Base-by-base conservation (phyloP, 2,888 invertebrate genomes). In the Agriopis marginaria region DNA sequence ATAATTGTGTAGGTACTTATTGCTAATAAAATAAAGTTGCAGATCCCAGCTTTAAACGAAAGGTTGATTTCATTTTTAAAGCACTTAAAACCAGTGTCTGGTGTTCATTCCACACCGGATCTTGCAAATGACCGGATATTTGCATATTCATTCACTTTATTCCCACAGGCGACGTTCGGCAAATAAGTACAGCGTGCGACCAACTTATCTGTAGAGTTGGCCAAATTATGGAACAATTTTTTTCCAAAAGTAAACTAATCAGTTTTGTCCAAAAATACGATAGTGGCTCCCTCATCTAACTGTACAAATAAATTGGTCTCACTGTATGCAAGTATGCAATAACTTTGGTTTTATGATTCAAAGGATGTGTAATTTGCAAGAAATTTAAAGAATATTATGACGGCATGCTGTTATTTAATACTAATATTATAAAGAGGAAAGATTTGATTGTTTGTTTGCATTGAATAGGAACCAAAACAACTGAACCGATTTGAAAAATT, bases 101-200 rank as follows among this genome's bases (percentile, higher is more conserved):
- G 68, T 55, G 44, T 61, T 63, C 17, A 63, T 60, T 50, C 49
- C 17, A 32, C 51, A 40, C 61, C 64, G 69, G 69, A 69, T 69
- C 65, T 65, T 51, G 64, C 42, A 23, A 69, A 65, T 56, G 69
- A 53, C 65, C 65, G 69, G 69, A 65, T 42, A 69, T 69, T 69
- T 65, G 69, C 56, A 65, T 69, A 65, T 62, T 62, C 63, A 55
- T 62, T 62, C 63, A 55, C 64, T 65, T 60, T 60, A 68, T 68
- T 64, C 44, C 55, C 40, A 32, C 53, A 49, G 53, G 51, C 58
- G 63, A 60, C 59, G 59, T 42, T 49, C 23, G 14, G 8, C 3
- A 58, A 23, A 59, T 63, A 55, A 51, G 51, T 50, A 17, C 32
- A 32, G 32, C 32, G 1, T 2, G 9, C 9, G 8, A 23, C 9